Base-by-base conservation (phyloP, 2,797 vertebrate species). In the Ambastaia sidthimunki region DNA sequence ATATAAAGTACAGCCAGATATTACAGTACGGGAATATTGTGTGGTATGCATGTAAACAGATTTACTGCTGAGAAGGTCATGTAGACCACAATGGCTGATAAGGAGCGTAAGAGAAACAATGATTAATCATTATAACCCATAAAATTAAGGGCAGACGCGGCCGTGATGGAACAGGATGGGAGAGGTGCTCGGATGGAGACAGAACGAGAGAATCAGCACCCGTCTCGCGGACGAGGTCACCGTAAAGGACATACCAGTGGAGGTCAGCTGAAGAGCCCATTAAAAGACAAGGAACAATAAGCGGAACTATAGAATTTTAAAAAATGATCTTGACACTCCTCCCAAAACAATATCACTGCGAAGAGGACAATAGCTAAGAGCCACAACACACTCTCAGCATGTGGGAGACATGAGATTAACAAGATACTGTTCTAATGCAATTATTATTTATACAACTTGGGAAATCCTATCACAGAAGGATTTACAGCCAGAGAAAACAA, bases 211-310 rank as follows among this genome's bases (percentile, higher is more conserved):
- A 77, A 63, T 87, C 85, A 87, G 71, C 65, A 84, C 82, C 84
- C 78, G 86, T 82, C 89, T 88, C 85, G 77, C 82, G 88, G 90
- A 91, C 89, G 89, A 93, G 92, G 93, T 94, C 91, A 91, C 82
- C 90, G 88, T 37, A 37, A 37, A 90, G 91, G 89, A 93, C 91
- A 85, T 89, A 89, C 88, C 80, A 85, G 80, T 85, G 87, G 86
- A 88, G 91, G 90, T 93, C 87, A 87, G 83, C 89, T 91, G 90
- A 93, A 91, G 91, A 88, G 87, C 92, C 91, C 90, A 93, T 93
- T 92, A 92, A 92, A 85, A 95, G 95, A 96, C 96, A 95, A 95
- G 92, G 91, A 96, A 97, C 96, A 97, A 97, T 96, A 87, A 90
- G 89, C 95, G 96, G 95, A 97, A 97, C 94, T 94, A 91, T 91